Base-by-base conservation (phyloP, 2,888 invertebrate species). In the Macrophya alboannulata region DNA sequence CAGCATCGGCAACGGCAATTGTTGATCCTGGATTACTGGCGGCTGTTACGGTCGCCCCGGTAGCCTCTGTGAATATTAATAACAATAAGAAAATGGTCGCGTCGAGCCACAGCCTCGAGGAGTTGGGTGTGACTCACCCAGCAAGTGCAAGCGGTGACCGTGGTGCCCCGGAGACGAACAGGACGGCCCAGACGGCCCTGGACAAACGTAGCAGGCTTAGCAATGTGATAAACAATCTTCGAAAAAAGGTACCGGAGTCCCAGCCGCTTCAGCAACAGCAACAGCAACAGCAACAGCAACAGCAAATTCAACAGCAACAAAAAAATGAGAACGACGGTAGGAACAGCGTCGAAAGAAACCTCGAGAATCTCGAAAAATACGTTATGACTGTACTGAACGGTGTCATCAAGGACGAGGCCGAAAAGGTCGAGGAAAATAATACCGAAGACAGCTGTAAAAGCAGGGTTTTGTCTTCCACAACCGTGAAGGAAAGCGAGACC, bases 341-440 rank as follows among this genome's bases (percentile, higher is more conserved):
- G 40, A 89, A 87, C 81, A 91, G 91, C 87, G 92, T 92, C 51
- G 92, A 92, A 85, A 89, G 90, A 45, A 92, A 92, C 85, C 89
- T 93, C 17, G 92, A 92, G 82, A 92, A 90, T 21, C 88, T 93
- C 5, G 93, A 93, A 85, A 92, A 93, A 85, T 92, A 92, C 89
- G 93, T 93, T 84, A 93, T 93, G 93, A 93, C 93, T 62, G 92
- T 93, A 79, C 86, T 93, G 45, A 93, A 92, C 86, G 92, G 92
- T 6, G 93, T 93, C 25, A 93, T 93, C 72, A 91, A 93, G 85
- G 92, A 92, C 84, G 91, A 93, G 84, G 92, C 91, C 84, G 89
- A 91, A 86, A 87, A 86, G 55, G 84, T 87, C n/a, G 85, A 86
- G 0, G 81, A 81, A 43, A 43, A 55, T 51, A 17, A 37, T 4